Base-by-base conservation (phyloP, 2,797 vertebrate species). In the Taenioides sp. region DNA sequence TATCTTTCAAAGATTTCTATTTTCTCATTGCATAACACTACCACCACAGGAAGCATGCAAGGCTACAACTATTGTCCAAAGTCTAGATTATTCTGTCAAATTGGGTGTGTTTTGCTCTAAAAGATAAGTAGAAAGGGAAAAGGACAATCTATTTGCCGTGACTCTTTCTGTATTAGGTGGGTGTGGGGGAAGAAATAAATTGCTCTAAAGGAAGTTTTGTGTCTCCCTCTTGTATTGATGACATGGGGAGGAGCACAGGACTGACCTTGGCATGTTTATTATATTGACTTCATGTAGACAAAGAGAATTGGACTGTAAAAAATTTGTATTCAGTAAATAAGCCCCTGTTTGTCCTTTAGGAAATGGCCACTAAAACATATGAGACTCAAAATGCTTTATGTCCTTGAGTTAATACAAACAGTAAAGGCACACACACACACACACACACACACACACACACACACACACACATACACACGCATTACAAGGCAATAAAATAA, bases 91-190 rank as follows among this genome's bases (percentile, higher is more conserved):
- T 43, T 69, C 80, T 66, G 79, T 87, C 85, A 79, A 77, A 78
- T 60, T 65, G 76, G 84, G 79, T 87, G 88, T 92, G 85, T 85
- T 90, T 90, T 74, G 54, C 17, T 49, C 63, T 64, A 86, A 72
- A 78, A 81, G 83, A 80, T 23, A 70, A 77, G 34, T 70, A 68
- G 78, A 86, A 64, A 77, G 73, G 66, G 79, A 52, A 65, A 84
- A 47, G 14, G 43, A 47, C 16, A 16, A 84, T 84, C 66, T 87
- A 84, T 80, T 76, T 65, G 61, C 65, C 78, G 55, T 65, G 61
- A 71, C 64, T 59, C 59, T 65, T 68, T 80, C 75, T 88, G 83
- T 78, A 58, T 58, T 58, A 28, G 20, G 5, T 34, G 27, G 27
- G 10, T 61, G 59, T 34, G 31, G 18, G 28, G 17, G 18, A 2